These are phyloP conservation scores for Cirrhinus molitorella DNA, from an alignment of 2,797 vertebrate genomes.

Conservation along the genomic window DNA sequence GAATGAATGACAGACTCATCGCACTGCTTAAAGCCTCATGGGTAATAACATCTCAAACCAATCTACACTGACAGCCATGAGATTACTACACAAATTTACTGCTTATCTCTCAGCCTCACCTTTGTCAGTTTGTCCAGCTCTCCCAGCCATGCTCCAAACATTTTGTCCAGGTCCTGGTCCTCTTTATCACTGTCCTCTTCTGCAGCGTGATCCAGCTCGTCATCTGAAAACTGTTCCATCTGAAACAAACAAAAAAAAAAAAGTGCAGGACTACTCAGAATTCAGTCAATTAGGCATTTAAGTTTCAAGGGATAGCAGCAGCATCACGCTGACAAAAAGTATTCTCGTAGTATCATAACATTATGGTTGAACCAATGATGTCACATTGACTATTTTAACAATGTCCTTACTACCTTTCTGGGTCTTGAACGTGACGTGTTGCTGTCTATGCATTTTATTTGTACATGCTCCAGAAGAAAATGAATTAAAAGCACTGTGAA, in stretches of 20 bases:
- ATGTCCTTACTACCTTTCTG: too few species aligned
- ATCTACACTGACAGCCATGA: background rate
- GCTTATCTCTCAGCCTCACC: slow-evolving; percentile 26
- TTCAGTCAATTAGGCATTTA: too few species aligned
- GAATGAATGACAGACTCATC: background rate
- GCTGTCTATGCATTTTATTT: background rate
- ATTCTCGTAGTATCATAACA: too few species aligned
- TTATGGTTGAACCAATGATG: too few species aligned
- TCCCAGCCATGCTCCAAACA: slow-evolving; percentile 98
- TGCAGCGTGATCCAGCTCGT: slow-evolving; percentile 94
- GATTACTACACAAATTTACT: background rate
- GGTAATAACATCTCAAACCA: background rate
- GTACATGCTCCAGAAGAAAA: background rate
- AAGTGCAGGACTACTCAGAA: slow-evolving; percentile 12
- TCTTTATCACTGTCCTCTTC: slow-evolving; percentile 98
- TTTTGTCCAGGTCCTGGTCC: slow-evolving; percentile 97
- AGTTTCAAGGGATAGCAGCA: too few species aligned
- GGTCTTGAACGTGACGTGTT: too few species aligned
- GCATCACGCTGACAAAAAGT: too few species aligned
- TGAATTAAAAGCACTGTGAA: background rate
- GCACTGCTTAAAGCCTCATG: background rate
- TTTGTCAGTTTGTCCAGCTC: slow-evolving; percentile 96
- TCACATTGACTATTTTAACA: too few species aligned
- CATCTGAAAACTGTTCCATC: slow-evolving; percentile 99
- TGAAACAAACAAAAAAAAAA: slow-evolving; percentile 65